Conservation (phyloP, 1,140 invertebrate species). For the Sminthurinus signatus region DNA sequence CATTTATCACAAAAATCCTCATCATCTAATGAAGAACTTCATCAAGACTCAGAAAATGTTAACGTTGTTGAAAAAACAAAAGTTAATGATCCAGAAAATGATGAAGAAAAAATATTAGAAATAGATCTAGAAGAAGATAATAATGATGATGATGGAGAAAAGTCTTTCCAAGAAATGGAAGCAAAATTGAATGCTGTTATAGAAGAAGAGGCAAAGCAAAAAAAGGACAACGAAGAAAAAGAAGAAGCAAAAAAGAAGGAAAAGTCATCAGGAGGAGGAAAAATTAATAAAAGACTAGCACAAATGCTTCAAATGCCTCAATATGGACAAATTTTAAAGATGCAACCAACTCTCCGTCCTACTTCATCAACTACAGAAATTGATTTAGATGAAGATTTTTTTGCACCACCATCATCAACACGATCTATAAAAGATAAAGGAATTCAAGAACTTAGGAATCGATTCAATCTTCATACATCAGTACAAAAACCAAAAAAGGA, state of each 20-base stretch:
- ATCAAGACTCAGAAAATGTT: too few species aligned
- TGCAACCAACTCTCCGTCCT: conserved; percentile 5
- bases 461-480: conserved; percentile 52
- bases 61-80: too few species aligned
- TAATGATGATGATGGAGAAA: not conserved
- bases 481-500: conserved; percentile 48
- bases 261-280: not conserved
- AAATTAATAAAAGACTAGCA: not conserved
- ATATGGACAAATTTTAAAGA: not conserved
- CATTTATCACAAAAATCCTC: too few species aligned
- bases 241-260: too few species aligned
- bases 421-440: conserved; percentile 6
- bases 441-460: conserved; percentile 50
- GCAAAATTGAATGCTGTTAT: conserved; percentile 3
- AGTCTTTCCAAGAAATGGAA: conserved; percentile 1
- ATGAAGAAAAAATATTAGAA: too few species aligned
- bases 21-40: too few species aligned
- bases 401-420: not conserved
- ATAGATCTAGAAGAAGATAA: not conserved
- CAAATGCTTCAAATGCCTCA: conserved; percentile 14
- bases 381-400: conserved; percentile 3
- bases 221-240: too few species aligned
- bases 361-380: not conserved
- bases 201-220: not conserved
- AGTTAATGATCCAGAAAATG: too few species aligned